phyloP scores from a whole-genome alignment of 2,888 invertebrate genomes.

The Tineola bisselliella region DNA sequence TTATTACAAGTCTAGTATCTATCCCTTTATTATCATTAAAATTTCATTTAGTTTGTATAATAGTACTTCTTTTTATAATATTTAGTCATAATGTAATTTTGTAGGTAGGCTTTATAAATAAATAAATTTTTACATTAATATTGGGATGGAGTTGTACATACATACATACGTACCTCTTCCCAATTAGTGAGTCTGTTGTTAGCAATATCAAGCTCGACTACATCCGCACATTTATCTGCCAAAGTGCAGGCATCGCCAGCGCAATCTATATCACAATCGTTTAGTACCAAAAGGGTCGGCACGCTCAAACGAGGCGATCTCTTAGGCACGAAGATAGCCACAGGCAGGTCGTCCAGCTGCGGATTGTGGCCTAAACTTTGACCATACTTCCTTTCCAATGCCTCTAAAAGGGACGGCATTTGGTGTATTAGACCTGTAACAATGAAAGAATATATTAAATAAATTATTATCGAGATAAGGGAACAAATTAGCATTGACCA shows the following conservation, averaged over 20 bases:
- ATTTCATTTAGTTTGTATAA: too few species aligned
- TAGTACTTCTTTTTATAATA: too few species aligned
- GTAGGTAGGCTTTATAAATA: too few species aligned
- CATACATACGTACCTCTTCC: slow-evolving; percentile 75
- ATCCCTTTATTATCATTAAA: too few species aligned
- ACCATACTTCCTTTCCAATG: slow-evolving; percentile 87
- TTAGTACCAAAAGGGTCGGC: slow-evolving; percentile 85
- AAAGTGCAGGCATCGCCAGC: slow-evolving; percentile 85
- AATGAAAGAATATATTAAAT: too few species aligned
- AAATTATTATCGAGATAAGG: too few species aligned
- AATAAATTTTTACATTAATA: too few species aligned
- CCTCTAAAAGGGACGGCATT: slow-evolving; percentile 92
- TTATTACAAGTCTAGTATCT: too few species aligned
- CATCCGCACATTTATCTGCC: slow-evolving; percentile 84
- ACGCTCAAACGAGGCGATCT: slow-evolving; percentile 80
- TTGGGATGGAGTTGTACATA: too few species aligned
- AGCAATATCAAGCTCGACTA: slow-evolving; percentile 93
- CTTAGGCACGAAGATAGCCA: slow-evolving; percentile 88
- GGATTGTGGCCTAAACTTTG: slow-evolving; percentile 73
- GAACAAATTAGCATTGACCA: too few species aligned
- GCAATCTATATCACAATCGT: slow-evolving; percentile 90
- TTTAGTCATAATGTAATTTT: too few species aligned
- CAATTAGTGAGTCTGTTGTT: slow-evolving; percentile 91
- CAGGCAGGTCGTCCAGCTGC: slow-evolving; percentile 71
- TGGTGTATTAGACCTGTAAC: too few species aligned